A percentile compares a stretch with the other conserved stretches of the same genome.
Conservation (phyloP, 2,113 vertebrate genomes). For the Asarcornis scutulata region DNA sequence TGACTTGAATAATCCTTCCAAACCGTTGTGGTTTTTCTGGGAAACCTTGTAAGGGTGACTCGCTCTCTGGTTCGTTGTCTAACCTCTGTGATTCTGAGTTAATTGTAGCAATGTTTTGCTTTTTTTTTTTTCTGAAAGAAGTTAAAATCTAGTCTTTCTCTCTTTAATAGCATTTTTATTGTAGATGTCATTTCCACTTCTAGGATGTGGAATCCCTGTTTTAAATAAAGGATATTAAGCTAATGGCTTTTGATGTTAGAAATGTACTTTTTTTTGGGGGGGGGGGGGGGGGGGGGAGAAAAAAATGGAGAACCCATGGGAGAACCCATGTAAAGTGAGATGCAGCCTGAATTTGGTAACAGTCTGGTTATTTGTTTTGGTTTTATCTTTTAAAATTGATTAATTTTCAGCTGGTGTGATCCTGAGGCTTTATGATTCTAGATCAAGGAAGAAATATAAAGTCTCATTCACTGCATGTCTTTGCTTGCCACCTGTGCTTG, state of each 20-base stretch:
- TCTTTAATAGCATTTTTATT: not conserved
- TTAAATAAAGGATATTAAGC: not conserved
- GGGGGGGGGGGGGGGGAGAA: no score
- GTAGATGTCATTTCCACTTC: not conserved
- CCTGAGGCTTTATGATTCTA: not conserved
- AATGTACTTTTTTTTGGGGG: not conserved
- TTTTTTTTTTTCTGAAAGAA: not conserved
- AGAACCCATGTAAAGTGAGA: not conserved
- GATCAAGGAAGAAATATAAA: no score
- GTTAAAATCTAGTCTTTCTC: not conserved
- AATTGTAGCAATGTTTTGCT: not conserved
- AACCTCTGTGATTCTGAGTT: not conserved
- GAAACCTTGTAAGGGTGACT: not conserved
- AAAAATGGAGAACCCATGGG: fast-evolving
- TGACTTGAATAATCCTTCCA: not conserved
- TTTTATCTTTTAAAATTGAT: not conserved
- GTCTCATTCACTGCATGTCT: not conserved
- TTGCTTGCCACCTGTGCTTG: not conserved
- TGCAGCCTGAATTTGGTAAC: not conserved
- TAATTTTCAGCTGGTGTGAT: not conserved
- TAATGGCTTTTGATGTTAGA: not conserved
- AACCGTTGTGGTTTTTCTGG: not conserved
- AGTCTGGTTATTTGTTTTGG: not conserved
- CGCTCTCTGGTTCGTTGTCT: not conserved
- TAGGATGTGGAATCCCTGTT: not conserved